Conservation (phyloP, 2,113 vertebrate species). For the Charadrius vociferus region DNA sequence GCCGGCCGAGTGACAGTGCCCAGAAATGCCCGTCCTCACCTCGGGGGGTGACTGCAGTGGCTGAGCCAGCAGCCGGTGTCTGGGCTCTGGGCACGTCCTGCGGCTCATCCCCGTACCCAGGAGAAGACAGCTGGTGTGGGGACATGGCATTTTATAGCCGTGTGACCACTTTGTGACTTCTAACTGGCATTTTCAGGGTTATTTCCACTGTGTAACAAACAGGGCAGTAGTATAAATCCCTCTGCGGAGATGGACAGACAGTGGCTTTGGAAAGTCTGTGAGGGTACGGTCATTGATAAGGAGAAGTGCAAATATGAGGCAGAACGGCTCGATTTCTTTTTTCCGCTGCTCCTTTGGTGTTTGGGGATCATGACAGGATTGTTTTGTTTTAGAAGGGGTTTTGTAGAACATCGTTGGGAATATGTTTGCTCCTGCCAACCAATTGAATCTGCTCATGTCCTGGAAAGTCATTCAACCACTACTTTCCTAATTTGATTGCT, state of each 20-base stretch:
- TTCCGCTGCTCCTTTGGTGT: not conserved
- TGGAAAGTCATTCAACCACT: not conserved
- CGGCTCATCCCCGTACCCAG: fast-evolving
- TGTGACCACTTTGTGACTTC: not conserved
- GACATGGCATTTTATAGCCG: fast-evolving
- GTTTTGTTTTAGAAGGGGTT: not conserved
- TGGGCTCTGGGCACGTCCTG: not conserved
- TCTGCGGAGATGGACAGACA: not conserved
- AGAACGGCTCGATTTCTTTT: fast-evolving
- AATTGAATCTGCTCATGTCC: not conserved
- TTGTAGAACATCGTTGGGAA: not conserved
- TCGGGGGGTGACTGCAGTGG: not conserved
- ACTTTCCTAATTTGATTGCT: not conserved
- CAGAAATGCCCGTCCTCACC: not conserved
- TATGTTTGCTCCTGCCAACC: not conserved
- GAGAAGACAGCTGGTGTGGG: not conserved
- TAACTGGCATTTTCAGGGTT: not conserved
- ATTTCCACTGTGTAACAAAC: not conserved
- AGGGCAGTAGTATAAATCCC: not conserved
- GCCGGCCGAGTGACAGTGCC: not conserved
- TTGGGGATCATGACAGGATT: not conserved
- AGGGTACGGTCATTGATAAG: fast-evolving
- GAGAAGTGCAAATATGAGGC: not conserved
- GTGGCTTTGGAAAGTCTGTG: not conserved
- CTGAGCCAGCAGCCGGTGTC: too few relatives aligned